Base-by-base conservation (phyloP, 2,888 invertebrate genomes). In the Acleris emargana region DNA sequence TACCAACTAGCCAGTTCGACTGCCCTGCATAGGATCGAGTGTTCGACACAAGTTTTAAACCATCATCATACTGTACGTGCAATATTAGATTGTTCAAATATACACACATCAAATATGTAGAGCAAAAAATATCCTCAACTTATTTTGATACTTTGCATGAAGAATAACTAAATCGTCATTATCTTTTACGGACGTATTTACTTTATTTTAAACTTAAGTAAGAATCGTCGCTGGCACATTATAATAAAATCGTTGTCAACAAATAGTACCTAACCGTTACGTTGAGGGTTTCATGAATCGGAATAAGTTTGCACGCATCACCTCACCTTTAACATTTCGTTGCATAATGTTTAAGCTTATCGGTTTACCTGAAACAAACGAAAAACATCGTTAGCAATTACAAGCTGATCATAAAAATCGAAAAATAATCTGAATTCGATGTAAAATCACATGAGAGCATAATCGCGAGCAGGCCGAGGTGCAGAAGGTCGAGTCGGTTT, bases 341-440 rank as follows among this genome's bases (percentile, higher is more conserved):
- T 80, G 78, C 72, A 73, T 9, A 13, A 38, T 38, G 70, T 61
- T 69, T 54, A 71, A 68, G 67, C 71, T 71, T 73, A 70, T 72
- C 64, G 42, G 43, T 73, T 82, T 88, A 91, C 91, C 91, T 91
- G 91, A 78, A 91, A 91, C 89, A 87, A 88, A 76, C 58, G 67
- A 71, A 69, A 68, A 60, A 68, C 20, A 58, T 43, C 25, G 49
- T 63, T 64, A 64, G 32, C 16, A 51, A 52, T 42, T 32, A 54
- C 57, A 69, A 70, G 52, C 71, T 51, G 61, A 53, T 70, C 4
- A 54, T 54, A 54, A 54, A 54, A 42, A 54, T 16, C 6, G 20
- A 42, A 22, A 54, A 54, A 22, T 54, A 38, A 22, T 13, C 7
- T 54, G 54, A 69, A 62, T 64, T 55, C 76, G 77, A 77, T 77